Conservation (phyloP, 2,888 invertebrate genomes). For the Operophtera brumata region DNA sequence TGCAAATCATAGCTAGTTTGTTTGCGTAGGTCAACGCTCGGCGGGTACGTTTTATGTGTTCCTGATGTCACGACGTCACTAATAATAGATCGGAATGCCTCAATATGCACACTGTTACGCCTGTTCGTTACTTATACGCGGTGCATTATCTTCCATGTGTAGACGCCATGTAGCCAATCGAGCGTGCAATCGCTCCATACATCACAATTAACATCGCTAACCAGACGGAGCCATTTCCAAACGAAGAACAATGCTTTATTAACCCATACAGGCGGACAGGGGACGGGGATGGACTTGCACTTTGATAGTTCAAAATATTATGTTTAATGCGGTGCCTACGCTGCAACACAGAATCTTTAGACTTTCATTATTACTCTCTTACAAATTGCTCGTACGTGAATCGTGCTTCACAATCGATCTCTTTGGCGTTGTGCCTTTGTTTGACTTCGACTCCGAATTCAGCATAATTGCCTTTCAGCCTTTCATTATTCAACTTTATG, state of each 20-base stretch:
- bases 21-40: slow-evolving; percentile 76
- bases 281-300: slow-evolving; percentile 46
- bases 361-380: slow-evolving; percentile 77
- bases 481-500: slow-evolving; percentile 80
- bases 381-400: slow-evolving; percentile 78
- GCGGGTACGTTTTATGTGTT: slow-evolving; percentile 73
- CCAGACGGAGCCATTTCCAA: slow-evolving; percentile 49
- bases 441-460: slow-evolving; percentile 79
- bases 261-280: slow-evolving; percentile 44
- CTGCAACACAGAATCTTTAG: slow-evolving; percentile 70
- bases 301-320: slow-evolving; percentile 63
- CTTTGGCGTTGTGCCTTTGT: slow-evolving; percentile 70
- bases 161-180: slow-evolving; percentile 44
- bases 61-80: slow-evolving; percentile 77
- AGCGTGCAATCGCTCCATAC: slow-evolving; percentile 46
- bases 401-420: slow-evolving; percentile 76
- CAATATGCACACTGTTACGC: slow-evolving; percentile 67
- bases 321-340: slow-evolving; percentile 57
- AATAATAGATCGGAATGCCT: slow-evolving; percentile 78
- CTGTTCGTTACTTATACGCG: slow-evolving; percentile 57
- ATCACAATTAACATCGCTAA: slow-evolving; percentile 48
- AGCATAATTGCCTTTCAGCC: slow-evolving; percentile 79
- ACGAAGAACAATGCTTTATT: slow-evolving; percentile 49
- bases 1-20: slow-evolving; percentile 77
- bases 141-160: slow-evolving; percentile 51